Evolutionary conservation across 1,140 invertebrate genomes (phyloP).

Genomic region (Orussus abietinus): DNA sequence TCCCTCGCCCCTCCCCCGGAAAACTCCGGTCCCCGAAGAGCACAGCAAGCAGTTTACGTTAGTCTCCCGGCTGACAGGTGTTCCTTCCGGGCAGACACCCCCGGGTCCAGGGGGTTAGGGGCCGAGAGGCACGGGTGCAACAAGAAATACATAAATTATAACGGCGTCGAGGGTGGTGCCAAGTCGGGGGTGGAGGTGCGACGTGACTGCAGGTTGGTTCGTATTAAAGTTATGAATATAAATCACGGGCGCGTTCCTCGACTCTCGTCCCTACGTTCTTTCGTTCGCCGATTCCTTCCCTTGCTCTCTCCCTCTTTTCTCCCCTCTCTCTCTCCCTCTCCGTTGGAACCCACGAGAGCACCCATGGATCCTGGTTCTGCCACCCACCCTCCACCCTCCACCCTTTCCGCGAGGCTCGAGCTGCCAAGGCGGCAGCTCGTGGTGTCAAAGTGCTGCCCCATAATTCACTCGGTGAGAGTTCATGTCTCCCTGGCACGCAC

Average conservation of each 20-base stretch:
- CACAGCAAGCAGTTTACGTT: constrained; percentile 1
- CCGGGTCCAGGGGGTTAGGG: no score
- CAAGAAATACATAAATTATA: constrained; percentile 12
- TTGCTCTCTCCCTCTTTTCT: constrained; percentile 4
- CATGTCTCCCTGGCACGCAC: constrained; percentile 33
- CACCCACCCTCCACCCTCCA: constrained; percentile 6
- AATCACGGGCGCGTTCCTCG: constrained; percentile 30
- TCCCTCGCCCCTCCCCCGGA: no score
- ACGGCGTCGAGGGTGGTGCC: no score
- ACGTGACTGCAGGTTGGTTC: constrained; percentile 40
- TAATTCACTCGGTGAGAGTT: constrained; percentile 34
- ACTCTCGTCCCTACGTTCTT: not conserved
- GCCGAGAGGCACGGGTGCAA: not conserved
- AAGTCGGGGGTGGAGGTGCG: no score
- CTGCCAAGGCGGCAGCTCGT: constrained; percentile 14
- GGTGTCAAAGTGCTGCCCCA: constrained; percentile 31
- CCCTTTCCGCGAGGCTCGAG: not conserved
- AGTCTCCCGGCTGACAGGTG: not conserved
- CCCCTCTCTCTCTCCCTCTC: constrained; percentile 4
- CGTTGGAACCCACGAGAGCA: no score
- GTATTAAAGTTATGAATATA: constrained; percentile 48
- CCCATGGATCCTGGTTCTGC: constrained; percentile 5
- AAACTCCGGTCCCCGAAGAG: not conserved
- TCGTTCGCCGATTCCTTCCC: not conserved
- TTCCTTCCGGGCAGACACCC: constrained; percentile 1